Evolutionary conservation across 1,140 invertebrate genomes (phyloP).

Genomic region (Zaprionus ornatus): DNA sequence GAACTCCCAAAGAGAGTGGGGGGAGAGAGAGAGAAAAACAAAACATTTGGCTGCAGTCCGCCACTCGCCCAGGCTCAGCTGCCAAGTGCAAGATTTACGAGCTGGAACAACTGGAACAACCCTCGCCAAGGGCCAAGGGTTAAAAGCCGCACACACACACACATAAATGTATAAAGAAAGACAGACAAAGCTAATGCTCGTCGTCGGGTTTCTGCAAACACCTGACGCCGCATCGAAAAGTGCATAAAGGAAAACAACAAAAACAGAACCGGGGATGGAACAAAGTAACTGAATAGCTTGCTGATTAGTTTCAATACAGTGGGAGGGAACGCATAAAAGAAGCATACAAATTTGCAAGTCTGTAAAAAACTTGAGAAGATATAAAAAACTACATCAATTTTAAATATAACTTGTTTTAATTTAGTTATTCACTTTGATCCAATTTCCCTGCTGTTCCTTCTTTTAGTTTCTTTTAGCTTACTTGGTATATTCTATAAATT

Average conservation of each 20-base stretch:
- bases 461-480: too few species aligned
- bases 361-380: too few species aligned
- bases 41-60: constrained; percentile 34
- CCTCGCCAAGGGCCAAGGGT: constrained; percentile 54
- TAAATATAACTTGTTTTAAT: not conserved
- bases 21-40: constrained; percentile 11
- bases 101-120: constrained; percentile 45
- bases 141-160: constrained; percentile 41
- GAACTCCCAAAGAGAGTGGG: not conserved
- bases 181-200: constrained; percentile 41
- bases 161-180: constrained; percentile 18
- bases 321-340: not conserved
- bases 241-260: constrained; percentile 6
- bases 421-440: too few species aligned
- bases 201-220: constrained; percentile 25
- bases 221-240: constrained; percentile 38
- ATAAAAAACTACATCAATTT: too few species aligned
- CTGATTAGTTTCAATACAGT: not conserved
- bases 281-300: constrained; percentile 8
- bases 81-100: constrained; percentile 41
- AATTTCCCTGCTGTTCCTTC: too few species aligned
- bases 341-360: not conserved
- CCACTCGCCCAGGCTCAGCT: constrained; percentile 15
- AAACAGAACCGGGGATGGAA: constrained; percentile 22
- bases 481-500: too few species aligned